Evolutionary conservation across 2,797 vertebrate species (phyloP).

Genomic region (Amazonetta brasiliensis): DNA sequence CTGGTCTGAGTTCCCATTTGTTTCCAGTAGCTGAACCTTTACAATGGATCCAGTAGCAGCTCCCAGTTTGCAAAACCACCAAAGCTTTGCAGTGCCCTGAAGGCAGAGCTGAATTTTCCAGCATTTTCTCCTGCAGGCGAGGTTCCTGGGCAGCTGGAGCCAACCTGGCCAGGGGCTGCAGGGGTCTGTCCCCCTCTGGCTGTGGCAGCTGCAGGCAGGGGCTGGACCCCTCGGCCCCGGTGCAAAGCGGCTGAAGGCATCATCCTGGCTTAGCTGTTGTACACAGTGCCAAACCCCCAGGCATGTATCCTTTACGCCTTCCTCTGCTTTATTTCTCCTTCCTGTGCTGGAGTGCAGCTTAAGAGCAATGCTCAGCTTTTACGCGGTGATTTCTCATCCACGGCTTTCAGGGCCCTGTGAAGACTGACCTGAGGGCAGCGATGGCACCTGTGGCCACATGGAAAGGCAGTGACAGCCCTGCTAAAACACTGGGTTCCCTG

Average conservation of each 20-base stretch:
- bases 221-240: rapidly evolving
- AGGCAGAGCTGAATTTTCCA: rapidly evolving
- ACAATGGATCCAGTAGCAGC: neutral
- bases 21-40: neutral
- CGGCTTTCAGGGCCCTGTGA: neutral
- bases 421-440: neutral
- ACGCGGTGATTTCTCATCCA: rapidly evolving
- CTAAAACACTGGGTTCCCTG: neutral
- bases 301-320: rapidly evolving
- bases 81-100: neutral
- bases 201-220: rapidly evolving
- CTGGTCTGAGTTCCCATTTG: rapidly evolving
- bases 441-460: neutral
- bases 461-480: neutral
- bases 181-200: no score
- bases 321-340: neutral
- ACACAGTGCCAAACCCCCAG: neutral
- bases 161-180: neutral
- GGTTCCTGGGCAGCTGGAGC: neutral
- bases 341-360: neutral
- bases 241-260: rapidly evolving
- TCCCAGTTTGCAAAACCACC: neutral
- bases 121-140: neutral
- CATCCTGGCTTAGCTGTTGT: no score
- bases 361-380: neutral